Base-by-base conservation (phyloP, 2,797 vertebrate genomes). In the Garrulus glandarius region DNA sequence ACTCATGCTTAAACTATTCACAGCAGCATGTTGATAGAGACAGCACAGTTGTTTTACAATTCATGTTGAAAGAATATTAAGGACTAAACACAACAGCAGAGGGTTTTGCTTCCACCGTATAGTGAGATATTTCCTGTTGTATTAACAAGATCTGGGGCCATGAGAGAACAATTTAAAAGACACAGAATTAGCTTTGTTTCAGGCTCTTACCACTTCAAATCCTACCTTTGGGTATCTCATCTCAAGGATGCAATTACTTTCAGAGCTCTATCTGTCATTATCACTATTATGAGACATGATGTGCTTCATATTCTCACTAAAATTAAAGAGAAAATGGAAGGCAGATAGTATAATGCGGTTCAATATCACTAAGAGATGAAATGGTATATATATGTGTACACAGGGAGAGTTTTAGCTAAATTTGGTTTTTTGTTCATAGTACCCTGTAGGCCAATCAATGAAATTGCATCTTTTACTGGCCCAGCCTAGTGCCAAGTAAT, bases 401-500 rank as follows among this genome's bases (percentile, higher is more conserved):
- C 24, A 50, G 93, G 93, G 94, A 87, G 70, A 92, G 41, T 87
- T 92, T 95, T 64, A 94, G 90, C 67, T 87, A 95, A 89, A 93
- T 96, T 96, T 89, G 83, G 0, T 59, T 79, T 84, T 89, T 81
- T 77, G 70, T 85, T 93, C 83, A 89, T 81, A 44, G 68, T 32
- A 87, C 96, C 57, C 93, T 47, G 36, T 85, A 92, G 92, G 47
- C 53, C 86, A 95, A 87, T 88, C 81, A 89, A 68, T 49, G 88
- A 95, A 96, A 94, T 93, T 94, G 23, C 70, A 92, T 87, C 55
- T 88, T 93, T 94, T 88, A 89, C 52, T 77, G 39, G 43, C 61
- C 55, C 55, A 87, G 55, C 15, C 30, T 61, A 85, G 30, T 39
- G 75, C 57, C 56, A 81, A 81, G 55, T 23, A 85, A 91, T 93